phyloP scores from a whole-genome alignment of 1,140 invertebrate species.

The Lepidurus arcticus region DNA sequence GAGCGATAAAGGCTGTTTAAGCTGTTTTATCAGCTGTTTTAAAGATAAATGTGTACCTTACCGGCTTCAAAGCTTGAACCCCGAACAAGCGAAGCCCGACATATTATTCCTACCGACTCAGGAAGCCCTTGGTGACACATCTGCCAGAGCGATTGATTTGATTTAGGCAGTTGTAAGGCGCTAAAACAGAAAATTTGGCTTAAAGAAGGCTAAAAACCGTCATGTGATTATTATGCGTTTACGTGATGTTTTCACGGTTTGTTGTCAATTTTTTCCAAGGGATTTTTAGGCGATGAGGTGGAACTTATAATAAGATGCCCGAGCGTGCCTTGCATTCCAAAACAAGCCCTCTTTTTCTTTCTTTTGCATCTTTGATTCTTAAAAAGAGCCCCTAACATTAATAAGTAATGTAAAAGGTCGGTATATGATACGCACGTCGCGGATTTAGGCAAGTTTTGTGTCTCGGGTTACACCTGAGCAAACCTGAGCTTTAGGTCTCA shows the following conservation, averaged over 20 bases:
- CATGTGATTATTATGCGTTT: neutral
- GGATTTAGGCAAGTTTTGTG: too few relatives aligned
- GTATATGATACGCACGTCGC: neutral
- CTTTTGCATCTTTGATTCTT: too few relatives aligned
- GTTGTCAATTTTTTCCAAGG: neutral
- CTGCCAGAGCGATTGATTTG: neutral
- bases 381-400: too few relatives aligned
- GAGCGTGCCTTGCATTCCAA: conserved; percentile 5
- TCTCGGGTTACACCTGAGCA: too few relatives aligned
- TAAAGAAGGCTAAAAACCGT: neutral
- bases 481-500: too few relatives aligned
- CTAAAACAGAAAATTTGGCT: neutral
- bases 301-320: neutral
- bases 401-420: neutral
- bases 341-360: neutral
- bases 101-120: neutral
- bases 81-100: neutral
- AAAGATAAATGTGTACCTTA: neutral
- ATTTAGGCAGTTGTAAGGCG: neutral
- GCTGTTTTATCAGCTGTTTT: neutral
- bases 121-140: neutral
- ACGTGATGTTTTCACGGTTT: conserved; percentile 11
- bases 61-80: neutral
- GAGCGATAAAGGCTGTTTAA: neutral
- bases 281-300: neutral